Evolutionary conservation across 2,888 invertebrate species (phyloP).

Genomic region (Linyphia triangularis): DNA sequence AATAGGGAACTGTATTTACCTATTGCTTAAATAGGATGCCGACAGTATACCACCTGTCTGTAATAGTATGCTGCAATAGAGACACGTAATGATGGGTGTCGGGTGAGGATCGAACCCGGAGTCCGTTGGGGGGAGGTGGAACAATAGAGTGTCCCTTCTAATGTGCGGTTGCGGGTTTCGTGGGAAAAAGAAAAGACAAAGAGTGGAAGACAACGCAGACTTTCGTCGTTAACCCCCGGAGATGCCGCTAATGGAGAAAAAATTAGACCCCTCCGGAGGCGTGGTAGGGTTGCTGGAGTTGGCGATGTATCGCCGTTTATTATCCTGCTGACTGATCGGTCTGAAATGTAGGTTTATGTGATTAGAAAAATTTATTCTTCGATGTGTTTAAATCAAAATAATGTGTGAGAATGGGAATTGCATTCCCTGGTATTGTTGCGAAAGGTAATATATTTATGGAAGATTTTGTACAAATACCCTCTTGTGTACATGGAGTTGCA

Average conservation of each 20-base stretch:
- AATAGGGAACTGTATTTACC: neutral
- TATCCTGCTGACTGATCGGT: too few relatives aligned
- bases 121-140: neutral
- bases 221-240: conserved; percentile 35
- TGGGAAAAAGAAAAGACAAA: conserved; percentile 53
- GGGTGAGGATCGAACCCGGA: neutral
- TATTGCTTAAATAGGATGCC: neutral
- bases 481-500: too few relatives aligned
- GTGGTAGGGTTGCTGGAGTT: conserved; percentile 4
- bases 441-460: too few relatives aligned
- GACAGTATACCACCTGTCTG: conserved; percentile 44
- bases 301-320: conserved; percentile 18
- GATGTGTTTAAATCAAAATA: too few relatives aligned
- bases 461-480: too few relatives aligned
- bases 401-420: too few relatives aligned
- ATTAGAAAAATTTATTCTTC: too few relatives aligned
- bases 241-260: conserved; percentile 52
- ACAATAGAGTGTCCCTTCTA: conserved; percentile 55
- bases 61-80: neutral
- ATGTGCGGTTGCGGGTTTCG: conserved; percentile 65
- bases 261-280: conserved; percentile 61
- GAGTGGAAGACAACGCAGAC: neutral
- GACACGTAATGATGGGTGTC: conserved; percentile 13
- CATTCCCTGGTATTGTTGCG: too few relatives aligned
- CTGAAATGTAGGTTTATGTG: too few relatives aligned